Evolutionary conservation across 2,888 invertebrate genomes (phyloP), one percentile per base, ranked within the genome.

Genomic region (Drosophila maculinotata): DNA sequence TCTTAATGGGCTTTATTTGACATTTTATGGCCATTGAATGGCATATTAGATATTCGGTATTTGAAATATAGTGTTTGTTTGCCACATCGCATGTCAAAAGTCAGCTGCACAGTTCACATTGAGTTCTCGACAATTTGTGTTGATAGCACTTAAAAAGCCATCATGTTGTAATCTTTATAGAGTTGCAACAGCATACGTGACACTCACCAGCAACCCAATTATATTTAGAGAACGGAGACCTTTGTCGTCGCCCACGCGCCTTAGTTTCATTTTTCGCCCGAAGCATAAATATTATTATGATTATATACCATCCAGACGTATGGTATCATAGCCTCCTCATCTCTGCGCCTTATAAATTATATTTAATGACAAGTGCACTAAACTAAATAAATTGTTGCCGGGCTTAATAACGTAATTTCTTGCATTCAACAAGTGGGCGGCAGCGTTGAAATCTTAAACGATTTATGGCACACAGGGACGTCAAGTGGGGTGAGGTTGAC

Each of bases 321-420:
- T 58, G 64, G 63, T 60, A 59, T 52, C 54, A 52, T 39, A 60
- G 57, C 31, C 20, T 35, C 23, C 14, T 33, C 30, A 15, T 35
- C 36, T 52, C 25, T 28, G 38, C 25, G 72, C 36, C 76, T 69
- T 71, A 71, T 81, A 81, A 87, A 87, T 81, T 81, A 87, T 82
- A 75, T 81, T 64, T 87, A 82, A 87, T 81, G 85, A 81, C 87
- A 87, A 87, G 85, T 87, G 86, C 79, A 82, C 59, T 75, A 85
- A 76, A 87, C 88, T 85, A 76, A 78, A 85, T 85, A 81, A 85
- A 80, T 80, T 83, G 87, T 77, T 72, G 79, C 26, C 63, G 36
- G 51, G 35, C 62, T 86, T 86, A 80, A 84, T 80, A 87, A 63
- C 84, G 65, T 70, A 74, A 71, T 79, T 75, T 66, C 51, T 51